Percentiles rank a stretch among this genome's conserved stretches.
phyloP scores from a whole-genome alignment of 2,797 vertebrate species.

The Sylvia borin region DNA sequence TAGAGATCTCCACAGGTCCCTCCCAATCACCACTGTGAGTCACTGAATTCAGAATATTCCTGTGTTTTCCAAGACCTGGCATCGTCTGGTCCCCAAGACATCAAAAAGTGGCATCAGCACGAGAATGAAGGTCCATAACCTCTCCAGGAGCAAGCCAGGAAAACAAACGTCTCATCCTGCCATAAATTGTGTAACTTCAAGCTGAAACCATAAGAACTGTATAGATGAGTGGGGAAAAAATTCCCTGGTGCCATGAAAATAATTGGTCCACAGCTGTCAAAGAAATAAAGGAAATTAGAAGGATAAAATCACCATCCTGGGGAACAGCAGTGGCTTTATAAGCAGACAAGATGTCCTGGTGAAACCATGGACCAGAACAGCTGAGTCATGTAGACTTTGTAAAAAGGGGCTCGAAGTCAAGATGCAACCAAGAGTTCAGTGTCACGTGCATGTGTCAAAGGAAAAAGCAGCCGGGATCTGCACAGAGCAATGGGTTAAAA shows the following conservation, averaged over 20 bases:
- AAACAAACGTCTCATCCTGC: not conserved
- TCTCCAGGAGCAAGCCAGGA: not conserved
- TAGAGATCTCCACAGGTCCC: not conserved
- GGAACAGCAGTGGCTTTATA: not conserved
- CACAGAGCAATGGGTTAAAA: constrained; percentile 32
- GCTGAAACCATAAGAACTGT: not conserved
- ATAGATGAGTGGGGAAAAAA: not conserved
- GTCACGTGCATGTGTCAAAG: not conserved
- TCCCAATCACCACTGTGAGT: not conserved
- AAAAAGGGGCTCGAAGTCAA: not conserved
- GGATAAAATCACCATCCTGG: not conserved
- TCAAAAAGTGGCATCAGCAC: not conserved
- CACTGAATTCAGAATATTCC: not conserved
- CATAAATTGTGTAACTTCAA: not conserved
- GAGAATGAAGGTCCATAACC: not conserved
- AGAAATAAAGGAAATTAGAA: not conserved
- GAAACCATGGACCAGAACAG: not conserved
- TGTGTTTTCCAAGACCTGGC: not conserved
- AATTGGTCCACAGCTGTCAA: not conserved
- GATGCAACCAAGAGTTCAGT: not conserved
- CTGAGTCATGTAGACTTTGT: not conserved
- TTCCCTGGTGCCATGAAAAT: not conserved
- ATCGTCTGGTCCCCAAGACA: not conserved
- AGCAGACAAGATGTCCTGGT: not conserved
- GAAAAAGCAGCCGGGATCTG: constrained; percentile 39